These are phyloP conservation scores for Oryzias dopingdopingensis DNA, from an alignment of 2,797 vertebrate species.

Conservation along the genomic window DNA sequence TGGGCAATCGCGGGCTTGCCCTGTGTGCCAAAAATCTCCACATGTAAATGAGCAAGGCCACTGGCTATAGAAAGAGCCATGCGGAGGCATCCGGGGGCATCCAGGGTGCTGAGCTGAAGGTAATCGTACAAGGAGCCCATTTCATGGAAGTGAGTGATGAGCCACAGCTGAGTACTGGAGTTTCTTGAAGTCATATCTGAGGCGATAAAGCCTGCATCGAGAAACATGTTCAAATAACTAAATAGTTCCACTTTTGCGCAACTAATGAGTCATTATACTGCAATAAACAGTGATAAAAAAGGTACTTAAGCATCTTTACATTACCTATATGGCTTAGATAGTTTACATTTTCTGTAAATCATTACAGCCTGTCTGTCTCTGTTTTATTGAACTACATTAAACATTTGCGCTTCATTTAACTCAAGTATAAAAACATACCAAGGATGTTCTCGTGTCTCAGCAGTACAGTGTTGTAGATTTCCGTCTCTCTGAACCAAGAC, in stretches of 20 bases:
- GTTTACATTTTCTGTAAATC: not conserved
- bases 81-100: conserved; percentile 89
- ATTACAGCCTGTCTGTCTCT: no score
- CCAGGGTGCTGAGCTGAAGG: conserved; percentile 92
- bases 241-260: not conserved
- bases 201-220: conserved; percentile 85
- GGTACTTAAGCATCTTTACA: not conserved
- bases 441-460: conserved; percentile 96
- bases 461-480: conserved; percentile 97
- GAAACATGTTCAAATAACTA: conserved; percentile 4
- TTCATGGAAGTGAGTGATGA: conserved; percentile 97
- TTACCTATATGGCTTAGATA: not conserved
- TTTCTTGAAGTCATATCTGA: conserved; percentile 98
- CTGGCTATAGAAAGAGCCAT: conserved; percentile 93
- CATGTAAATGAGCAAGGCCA: conserved; percentile 92
- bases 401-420: no score
- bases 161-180: conserved; percentile 97
- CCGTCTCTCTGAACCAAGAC: conserved; percentile 98
- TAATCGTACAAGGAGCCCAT: conserved; percentile 97
- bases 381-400: no score
- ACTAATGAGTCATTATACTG: not conserved
- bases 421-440: conserved; percentile 70
- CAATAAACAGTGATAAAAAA: not conserved
- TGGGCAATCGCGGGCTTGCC: conserved; percentile 97
- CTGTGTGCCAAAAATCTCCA: conserved; percentile 97